A percentile compares a stretch with the other conserved stretches of the same genome.
phyloP scores from a whole-genome alignment of 2,113 vertebrate species.

The Silurus asotus region DNA sequence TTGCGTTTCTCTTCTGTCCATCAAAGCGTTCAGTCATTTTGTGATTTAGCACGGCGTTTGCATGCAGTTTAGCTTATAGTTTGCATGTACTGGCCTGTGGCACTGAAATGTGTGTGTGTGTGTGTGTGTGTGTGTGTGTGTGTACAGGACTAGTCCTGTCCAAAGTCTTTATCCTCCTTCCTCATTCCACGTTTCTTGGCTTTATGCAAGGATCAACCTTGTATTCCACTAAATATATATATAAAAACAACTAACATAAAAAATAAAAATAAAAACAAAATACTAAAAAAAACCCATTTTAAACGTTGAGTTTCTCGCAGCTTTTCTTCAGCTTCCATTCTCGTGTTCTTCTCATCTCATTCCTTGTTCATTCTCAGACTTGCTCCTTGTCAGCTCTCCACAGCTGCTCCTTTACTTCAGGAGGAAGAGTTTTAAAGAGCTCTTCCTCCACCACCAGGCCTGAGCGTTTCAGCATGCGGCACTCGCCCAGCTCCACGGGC shows the following conservation, averaged over 20 bases:
- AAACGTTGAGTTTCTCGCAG: background rate
- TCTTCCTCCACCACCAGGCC: slow-evolving; percentile 94
- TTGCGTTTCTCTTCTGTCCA: background rate
- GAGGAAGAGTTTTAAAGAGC: slow-evolving; percentile 88
- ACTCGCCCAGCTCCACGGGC: slow-evolving; percentile 92
- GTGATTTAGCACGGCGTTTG: slow-evolving; percentile 15
- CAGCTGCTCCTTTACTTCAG: slow-evolving; percentile 92
- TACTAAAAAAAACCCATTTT: background rate
- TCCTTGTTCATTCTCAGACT: slow-evolving; percentile 70
- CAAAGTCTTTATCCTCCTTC: background rate
- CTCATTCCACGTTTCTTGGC: background rate
- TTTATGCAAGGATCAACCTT: slow-evolving; percentile 38
- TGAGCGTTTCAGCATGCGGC: slow-evolving; percentile 86
- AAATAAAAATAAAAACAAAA: slow-evolving; percentile 11
- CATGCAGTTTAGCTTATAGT: slow-evolving; percentile 29
- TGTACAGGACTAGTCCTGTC: slow-evolving; percentile 1
- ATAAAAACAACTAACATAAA: slow-evolving; percentile 14
- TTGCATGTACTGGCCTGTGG: slow-evolving; percentile 25
- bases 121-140: background rate
- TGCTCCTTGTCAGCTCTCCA: slow-evolving; percentile 93
- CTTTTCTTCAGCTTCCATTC: background rate
- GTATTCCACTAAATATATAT: slow-evolving; percentile 30
- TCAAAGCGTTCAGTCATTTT: background rate
- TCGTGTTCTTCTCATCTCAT: background rate
- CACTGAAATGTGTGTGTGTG: slow-evolving; percentile 29